These are phyloP conservation scores for Ptychochromis oligacanthus DNA, from an alignment of 2,113 vertebrate species.

Conservation along the genomic window DNA sequence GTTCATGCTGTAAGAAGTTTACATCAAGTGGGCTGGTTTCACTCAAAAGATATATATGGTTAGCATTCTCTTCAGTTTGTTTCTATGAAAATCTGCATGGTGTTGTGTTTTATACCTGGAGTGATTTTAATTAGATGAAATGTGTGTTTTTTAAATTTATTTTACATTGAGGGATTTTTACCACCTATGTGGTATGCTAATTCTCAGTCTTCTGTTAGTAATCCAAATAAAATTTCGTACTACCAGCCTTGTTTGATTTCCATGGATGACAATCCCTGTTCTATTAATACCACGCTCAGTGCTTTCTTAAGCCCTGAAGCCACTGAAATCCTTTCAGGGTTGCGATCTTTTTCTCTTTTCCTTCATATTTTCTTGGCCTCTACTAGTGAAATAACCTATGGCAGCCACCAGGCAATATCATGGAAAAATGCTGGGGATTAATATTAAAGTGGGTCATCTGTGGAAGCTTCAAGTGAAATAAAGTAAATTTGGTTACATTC, in stretches of 20 bases:
- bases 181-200: not conserved
- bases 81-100: not conserved
- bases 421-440: slow-evolving; percentile 33
- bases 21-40: slow-evolving; percentile 14
- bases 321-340: slow-evolving; percentile 48
- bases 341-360: slow-evolving; percentile 27
- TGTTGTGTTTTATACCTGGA: not conserved
- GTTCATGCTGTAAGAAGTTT: slow-evolving; percentile 14
- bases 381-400: slow-evolving; percentile 53
- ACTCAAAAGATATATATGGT: slow-evolving; percentile 11
- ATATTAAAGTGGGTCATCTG: slow-evolving; percentile 46
- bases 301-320: slow-evolving; percentile 51
- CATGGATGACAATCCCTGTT: slow-evolving; percentile 42
- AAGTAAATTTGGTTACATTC: slow-evolving; percentile 30
- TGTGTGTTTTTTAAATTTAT: not conserved
- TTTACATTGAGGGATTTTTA: not conserved
- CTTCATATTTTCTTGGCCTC: slow-evolving; percentile 8
- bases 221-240: slow-evolving; percentile 16
- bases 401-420: slow-evolving; percentile 56
- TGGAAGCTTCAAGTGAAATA: slow-evolving; percentile 30
- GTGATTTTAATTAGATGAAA: not conserved
- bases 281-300: slow-evolving; percentile 47
- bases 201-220: slow-evolving; percentile 23
- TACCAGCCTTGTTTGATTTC: slow-evolving; percentile 45
- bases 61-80: not conserved